Evolutionary conservation across 1,140 invertebrate species (phyloP).

Genomic region (Atopsyche davidsoni): DNA sequence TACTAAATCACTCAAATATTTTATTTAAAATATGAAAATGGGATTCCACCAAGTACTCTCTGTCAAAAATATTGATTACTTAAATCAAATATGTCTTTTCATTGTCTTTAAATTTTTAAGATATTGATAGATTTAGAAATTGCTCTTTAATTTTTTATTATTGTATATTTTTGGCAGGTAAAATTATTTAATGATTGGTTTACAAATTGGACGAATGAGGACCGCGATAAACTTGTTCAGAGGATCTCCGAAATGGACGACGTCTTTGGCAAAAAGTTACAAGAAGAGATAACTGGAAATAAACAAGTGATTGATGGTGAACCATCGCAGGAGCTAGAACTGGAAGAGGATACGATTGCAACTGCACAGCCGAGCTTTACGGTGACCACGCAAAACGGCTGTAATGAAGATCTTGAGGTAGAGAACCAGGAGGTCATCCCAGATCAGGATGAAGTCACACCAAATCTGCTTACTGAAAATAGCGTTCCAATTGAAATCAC

Average conservation of each 20-base stretch:
- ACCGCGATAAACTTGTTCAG: slow-evolving; percentile 62
- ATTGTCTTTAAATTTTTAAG: background rate
- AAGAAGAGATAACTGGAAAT: slow-evolving; percentile 47
- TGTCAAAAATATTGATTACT: background rate
- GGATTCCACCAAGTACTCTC: too few species aligned
- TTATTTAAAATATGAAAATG: too few species aligned
- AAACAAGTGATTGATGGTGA: slow-evolving; percentile 21
- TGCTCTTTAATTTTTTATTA: background rate
- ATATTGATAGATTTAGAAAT: slow-evolving; percentile 2
- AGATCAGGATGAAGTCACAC: slow-evolving; percentile 10
- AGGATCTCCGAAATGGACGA: slow-evolving; percentile 64
- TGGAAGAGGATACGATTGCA: background rate
- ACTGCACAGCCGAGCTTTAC: slow-evolving; percentile 1
- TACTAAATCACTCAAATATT: too few species aligned
- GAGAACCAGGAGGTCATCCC: slow-evolving; percentile 27
- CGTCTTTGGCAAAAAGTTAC: slow-evolving; percentile 64
- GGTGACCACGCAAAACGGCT: background rate
- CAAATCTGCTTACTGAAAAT: slow-evolving; percentile 13
- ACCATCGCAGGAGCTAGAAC: background rate
- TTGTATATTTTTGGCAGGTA: slow-evolving; percentile 49
- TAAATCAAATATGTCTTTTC: background rate
- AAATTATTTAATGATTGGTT: slow-evolving; percentile 86
- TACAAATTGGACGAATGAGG: slow-evolving; percentile 69
- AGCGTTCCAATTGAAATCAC: slow-evolving; percentile 28
- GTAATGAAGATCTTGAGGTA: slow-evolving; percentile 18